These are phyloP conservation scores for Conistra vaccinii DNA, from an alignment of 2,888 invertebrate species.

Conservation along the genomic window DNA sequence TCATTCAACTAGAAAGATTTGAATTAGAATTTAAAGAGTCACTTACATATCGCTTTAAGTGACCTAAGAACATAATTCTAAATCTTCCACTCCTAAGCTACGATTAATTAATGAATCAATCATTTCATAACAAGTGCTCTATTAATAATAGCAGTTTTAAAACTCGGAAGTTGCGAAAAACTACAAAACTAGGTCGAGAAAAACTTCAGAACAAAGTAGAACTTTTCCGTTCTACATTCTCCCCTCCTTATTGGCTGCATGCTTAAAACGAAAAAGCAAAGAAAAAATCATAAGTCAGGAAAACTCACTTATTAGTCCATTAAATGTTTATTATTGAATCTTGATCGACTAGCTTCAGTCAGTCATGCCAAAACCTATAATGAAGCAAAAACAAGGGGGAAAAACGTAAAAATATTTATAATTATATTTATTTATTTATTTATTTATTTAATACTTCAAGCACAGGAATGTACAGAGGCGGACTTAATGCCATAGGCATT, in stretches of 20 bases:
- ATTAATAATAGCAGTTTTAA: conserved; percentile 16
- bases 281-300: not conserved
- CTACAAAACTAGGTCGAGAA: conserved; percentile 22
- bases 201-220: conserved; percentile 22
- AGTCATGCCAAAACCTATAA: too few species aligned
- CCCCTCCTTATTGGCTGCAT: not conserved
- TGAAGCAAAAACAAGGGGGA: not conserved
- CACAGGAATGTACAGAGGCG: too few species aligned
- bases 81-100: not conserved
- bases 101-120: not conserved
- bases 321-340: not conserved
- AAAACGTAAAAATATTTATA: not conserved
- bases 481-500: too few species aligned
- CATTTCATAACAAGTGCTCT: conserved; percentile 4
- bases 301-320: not conserved
- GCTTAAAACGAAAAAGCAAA: not conserved
- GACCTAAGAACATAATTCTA: not conserved
- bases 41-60: not conserved
- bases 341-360: not conserved
- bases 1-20: too few species aligned
- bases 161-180: conserved; percentile 12
- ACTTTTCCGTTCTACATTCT: conserved; percentile 22
- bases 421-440: too few species aligned
- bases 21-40: too few species aligned
- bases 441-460: too few species aligned